These are phyloP conservation scores for Caenorhabditis sp. DNA, from an alignment of 2,888 invertebrate genomes.

Conservation along the genomic window DNA sequence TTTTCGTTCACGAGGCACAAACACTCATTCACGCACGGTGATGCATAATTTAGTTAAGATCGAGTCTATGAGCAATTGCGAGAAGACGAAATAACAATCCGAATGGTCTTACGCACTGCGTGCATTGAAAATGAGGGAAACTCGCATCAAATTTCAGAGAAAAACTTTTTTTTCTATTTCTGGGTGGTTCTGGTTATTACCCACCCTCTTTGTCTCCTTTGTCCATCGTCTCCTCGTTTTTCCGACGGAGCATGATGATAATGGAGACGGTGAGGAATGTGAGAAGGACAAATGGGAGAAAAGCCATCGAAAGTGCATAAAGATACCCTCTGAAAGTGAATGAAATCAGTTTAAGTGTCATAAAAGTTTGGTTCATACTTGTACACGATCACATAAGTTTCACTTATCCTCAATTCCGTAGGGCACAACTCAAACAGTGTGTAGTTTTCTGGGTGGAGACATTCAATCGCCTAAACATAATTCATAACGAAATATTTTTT, in stretches of 20 bases:
- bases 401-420: constrained; percentile 72
- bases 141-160: too few relatives aligned
- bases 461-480: constrained; percentile 63
- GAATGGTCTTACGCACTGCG: constrained; percentile 1
- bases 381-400: constrained; percentile 70
- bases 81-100: constrained; percentile 26
- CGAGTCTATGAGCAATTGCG: too few relatives aligned
- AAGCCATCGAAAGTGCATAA: constrained; percentile 73
- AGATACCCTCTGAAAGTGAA: constrained; percentile 69
- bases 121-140: constrained; percentile 18
- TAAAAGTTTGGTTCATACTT: constrained; percentile 65
- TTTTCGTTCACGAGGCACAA: too few relatives aligned
- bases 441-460: constrained; percentile 61
- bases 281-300: constrained; percentile 71
- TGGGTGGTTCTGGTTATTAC: background rate
- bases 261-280: constrained; percentile 70
- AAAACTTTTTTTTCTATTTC: too few relatives aligned
- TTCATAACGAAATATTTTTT: background rate
- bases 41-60: constrained; percentile 47
- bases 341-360: too few relatives aligned
- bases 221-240: constrained; percentile 28
- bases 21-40: constrained; percentile 17
- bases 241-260: constrained; percentile 56
- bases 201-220: constrained; percentile 48
- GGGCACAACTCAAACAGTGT: constrained; percentile 73